These are phyloP conservation scores for Cyanoliseus patagonus DNA, from an alignment of 2,113 vertebrate genomes.

Conservation along the genomic window DNA sequence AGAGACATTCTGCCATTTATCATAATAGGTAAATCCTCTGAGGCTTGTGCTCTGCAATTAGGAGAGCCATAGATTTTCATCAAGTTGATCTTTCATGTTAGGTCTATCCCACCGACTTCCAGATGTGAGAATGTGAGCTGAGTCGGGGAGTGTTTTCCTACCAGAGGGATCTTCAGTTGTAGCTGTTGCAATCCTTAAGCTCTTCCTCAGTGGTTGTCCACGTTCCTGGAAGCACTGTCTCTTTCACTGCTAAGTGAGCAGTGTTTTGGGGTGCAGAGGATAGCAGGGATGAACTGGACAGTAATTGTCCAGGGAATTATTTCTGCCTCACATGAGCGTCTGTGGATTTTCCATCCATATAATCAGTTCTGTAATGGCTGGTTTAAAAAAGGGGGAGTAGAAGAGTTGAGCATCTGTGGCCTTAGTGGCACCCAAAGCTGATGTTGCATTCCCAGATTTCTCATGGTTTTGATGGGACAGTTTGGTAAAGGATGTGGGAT, in stretches of 20 bases:
- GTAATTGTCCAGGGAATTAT: background rate
- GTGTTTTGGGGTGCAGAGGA: background rate
- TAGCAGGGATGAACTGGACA: background rate
- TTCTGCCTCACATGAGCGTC: background rate
- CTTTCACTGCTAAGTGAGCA: background rate
- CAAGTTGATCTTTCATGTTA: background rate
- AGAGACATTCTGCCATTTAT: background rate
- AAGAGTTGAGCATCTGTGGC: background rate
- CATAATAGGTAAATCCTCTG: background rate
- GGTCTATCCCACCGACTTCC: background rate
- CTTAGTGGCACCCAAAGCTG: background rate
- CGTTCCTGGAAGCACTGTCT: background rate
- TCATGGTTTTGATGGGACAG: fast-evolving
- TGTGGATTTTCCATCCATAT: background rate
- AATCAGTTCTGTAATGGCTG: background rate
- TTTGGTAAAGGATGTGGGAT: background rate
- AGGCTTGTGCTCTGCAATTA: background rate
- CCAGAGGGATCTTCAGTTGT: background rate
- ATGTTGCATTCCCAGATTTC: background rate
- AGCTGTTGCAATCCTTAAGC: background rate
- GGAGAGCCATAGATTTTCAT: background rate
- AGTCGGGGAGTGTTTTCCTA: background rate
- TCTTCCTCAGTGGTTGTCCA: background rate
- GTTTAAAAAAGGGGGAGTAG: background rate
- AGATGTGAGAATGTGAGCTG: background rate